Base-by-base conservation (phyloP, 2,888 invertebrate species). In the Dryobotodes eremita region DNA sequence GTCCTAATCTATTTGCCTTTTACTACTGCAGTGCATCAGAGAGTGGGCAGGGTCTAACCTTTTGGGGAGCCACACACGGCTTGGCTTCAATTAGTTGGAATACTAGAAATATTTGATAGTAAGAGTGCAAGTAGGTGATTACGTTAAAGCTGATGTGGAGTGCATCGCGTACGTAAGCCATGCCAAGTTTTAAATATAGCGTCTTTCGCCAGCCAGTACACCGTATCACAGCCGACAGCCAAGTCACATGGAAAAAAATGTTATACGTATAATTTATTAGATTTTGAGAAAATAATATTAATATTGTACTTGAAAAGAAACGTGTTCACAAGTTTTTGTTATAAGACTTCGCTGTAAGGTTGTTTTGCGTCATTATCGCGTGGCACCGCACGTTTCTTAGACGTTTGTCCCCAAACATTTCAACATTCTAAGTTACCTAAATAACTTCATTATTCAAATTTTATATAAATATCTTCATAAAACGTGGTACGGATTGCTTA, bases 151-250 rank as follows among this genome's bases (percentile, higher is more conserved):
- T 90, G 87, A 89, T 87, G 80, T 86, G 75, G 86, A 91, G 89
- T 89, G 89, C 89, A 90, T 86, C 88, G 88, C 86, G 89, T 88
- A 89, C 85, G 82, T 83, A 90, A 88, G 82, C 85, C 83, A 91
- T 95, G 95, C 95, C 95, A 95, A 95, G 93, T 91, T 92, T 94
- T 92, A 95, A 92, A 94, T 93, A 91, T 95, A 95, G 95, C 89
- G 46, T 86, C 68, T 74, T 90, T 89, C 86, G 89, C 89, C 90
- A 86, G 90, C 90, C 90, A 92, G 92, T 92, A 91, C 91, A 90
- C 87, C 91, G 89, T 92, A 92, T 88, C 90, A 91, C 88, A 89
- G 81, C 83, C 83, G 89, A 92, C 89, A 87, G 94, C 95, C 95
- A 95, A 95, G 93, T 93, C 94, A 91, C 92, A 92, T 92, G 90